These are phyloP conservation scores for Eupithecia inturbata DNA, from an alignment of 2,888 invertebrate species.

Conservation along the genomic window DNA sequence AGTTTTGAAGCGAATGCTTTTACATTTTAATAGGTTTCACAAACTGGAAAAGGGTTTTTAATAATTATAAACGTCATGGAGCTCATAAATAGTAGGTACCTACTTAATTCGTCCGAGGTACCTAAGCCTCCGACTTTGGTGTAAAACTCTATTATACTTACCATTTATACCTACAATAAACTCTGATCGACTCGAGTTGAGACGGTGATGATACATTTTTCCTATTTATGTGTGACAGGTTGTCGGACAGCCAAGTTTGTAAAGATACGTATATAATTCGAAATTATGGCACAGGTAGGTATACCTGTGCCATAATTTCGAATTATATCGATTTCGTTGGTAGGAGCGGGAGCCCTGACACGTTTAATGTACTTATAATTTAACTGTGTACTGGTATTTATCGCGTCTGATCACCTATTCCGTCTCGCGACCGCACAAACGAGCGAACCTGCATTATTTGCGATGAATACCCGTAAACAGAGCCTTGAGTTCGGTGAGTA, in stretches of 20 bases:
- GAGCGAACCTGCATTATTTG: background rate
- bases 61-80: background rate
- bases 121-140: too few species aligned
- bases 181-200: background rate
- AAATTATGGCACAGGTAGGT: too few species aligned
- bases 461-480: background rate
- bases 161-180: background rate
- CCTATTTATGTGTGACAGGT: background rate
- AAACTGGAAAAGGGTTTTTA: background rate
- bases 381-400: background rate
- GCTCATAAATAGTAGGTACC: background rate
- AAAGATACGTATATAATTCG: background rate
- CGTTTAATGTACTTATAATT: background rate
- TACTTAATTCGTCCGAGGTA: background rate
- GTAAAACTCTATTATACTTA: background rate
- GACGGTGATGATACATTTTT: background rate
- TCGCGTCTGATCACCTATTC: background rate
- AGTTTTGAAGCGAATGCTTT: too few species aligned
- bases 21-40: background rate
- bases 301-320: background rate
- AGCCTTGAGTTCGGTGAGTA: background rate
- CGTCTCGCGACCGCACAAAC: background rate
- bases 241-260: background rate
- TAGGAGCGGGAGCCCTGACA: background rate
- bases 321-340: background rate